Conservation (phyloP, 2,797 vertebrate genomes). For the Tadarida brasiliensis region DNA sequence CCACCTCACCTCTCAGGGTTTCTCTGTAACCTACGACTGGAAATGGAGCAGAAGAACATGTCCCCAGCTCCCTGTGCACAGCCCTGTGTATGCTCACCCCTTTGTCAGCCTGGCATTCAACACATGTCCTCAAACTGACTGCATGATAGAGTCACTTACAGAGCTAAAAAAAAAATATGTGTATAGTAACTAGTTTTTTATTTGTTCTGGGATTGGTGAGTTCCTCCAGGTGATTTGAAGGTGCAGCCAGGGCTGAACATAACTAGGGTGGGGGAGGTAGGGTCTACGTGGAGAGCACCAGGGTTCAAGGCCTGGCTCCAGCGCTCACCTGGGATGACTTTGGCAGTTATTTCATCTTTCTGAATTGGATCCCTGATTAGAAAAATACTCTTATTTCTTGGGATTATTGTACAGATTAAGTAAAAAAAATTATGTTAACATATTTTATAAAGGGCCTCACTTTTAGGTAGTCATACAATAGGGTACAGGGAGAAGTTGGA, state of each 20-base stretch:
- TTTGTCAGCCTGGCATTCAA: neutral
- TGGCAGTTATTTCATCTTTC: neutral
- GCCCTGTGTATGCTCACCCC: no score
- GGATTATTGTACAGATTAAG: neutral
- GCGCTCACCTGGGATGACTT: neutral
- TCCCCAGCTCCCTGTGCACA: neutral
- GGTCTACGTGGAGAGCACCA: neutral
- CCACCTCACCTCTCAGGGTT: neutral
- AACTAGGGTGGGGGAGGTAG: neutral
- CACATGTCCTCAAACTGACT: neutral
- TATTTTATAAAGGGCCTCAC: neutral
- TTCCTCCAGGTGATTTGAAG: neutral
- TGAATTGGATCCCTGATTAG: neutral
- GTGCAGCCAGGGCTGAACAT: neutral
- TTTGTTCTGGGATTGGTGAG: neutral
- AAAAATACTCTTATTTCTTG: slow-evolving; percentile 28
- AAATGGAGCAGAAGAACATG: neutral
- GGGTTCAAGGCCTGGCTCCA: neutral
- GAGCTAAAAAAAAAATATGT: neutral
- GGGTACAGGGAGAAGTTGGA: neutral
- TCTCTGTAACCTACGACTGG: neutral
- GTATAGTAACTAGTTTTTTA: neutral
- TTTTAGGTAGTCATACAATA: neutral
- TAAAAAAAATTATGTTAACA: neutral
- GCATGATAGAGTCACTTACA: neutral